Conservation (phyloP, 2,113 vertebrate species). For the Zeus faber region DNA sequence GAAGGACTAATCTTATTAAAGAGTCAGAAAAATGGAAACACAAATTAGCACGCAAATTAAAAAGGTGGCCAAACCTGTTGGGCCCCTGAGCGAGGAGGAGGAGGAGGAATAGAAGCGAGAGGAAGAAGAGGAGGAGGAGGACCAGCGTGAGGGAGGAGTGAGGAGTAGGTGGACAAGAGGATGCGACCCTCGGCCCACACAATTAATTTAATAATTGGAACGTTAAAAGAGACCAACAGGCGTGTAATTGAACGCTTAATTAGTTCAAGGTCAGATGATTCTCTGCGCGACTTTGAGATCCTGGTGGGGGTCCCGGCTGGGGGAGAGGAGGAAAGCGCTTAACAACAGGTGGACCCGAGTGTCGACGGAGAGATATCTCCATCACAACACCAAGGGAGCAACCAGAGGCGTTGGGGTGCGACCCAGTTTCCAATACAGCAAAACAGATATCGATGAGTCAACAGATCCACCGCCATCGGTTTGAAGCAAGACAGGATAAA, state of each 20-base stretch:
- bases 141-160: slow-evolving; percentile 41
- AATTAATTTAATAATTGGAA: slow-evolving; percentile 74
- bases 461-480: slow-evolving; percentile 26
- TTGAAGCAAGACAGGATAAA: slow-evolving; percentile 1
- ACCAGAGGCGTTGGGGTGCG: slow-evolving; percentile 3
- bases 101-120: slow-evolving; percentile 5
- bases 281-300: slow-evolving; percentile 54
- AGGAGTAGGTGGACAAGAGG: slow-evolving; percentile 63
- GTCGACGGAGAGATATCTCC: too few relatives aligned
- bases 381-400: too few relatives aligned
- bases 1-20: slow-evolving; percentile 41
- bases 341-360: too few relatives aligned
- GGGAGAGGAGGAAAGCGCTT: too few relatives aligned
- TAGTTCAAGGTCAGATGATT: slow-evolving; percentile 70
- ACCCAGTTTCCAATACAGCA: neutral
- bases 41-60: slow-evolving; percentile 49
- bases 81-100: slow-evolving; percentile 34
- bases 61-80: slow-evolving; percentile 40
- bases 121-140: slow-evolving; percentile 23
- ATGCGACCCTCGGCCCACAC: slow-evolving; percentile 57
- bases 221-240: slow-evolving; percentile 74
- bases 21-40: slow-evolving; percentile 20
- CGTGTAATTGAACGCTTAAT: slow-evolving; percentile 76
- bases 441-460: neutral
- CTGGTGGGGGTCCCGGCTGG: too few relatives aligned